Conservation (phyloP, 2,888 invertebrate species). For the Acutogordius australiensis region DNA sequence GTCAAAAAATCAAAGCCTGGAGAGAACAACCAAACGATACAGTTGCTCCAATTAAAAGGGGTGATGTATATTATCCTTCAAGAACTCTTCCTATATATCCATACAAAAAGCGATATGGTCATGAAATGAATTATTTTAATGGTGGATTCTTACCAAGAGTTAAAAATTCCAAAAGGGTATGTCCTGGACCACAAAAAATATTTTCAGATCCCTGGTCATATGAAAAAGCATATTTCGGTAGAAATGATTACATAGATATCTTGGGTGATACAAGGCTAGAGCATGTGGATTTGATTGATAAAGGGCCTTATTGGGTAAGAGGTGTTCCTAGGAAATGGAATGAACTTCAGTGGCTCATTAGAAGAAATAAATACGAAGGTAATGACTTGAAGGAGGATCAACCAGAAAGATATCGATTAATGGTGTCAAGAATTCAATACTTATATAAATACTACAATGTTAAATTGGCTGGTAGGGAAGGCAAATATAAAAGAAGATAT, state of each 20-base stretch:
- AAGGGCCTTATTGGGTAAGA: slow-evolving; percentile 10
- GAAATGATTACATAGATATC: slow-evolving; percentile 12
- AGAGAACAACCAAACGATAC: not conserved
- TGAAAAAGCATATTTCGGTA: not conserved
- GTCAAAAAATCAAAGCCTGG: not conserved
- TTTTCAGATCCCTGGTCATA: not conserved
- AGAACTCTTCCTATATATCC: not conserved
- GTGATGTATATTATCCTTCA: not conserved
- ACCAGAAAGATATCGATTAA: slow-evolving; percentile 4
- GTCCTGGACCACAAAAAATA: not conserved
- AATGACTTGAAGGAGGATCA: not conserved
- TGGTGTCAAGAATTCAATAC: not conserved
- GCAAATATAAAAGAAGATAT: not conserved
- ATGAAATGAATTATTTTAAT: slow-evolving; percentile 8
- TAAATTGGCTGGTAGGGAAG: slow-evolving; percentile 7
- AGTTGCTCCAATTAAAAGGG: not conserved
- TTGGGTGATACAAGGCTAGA: slow-evolving; percentile 12
- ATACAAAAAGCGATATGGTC: not conserved
- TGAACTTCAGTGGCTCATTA: slow-evolving; percentile 11
- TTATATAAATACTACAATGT: not conserved
- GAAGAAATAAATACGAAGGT: not conserved
- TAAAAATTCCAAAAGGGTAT: too few species aligned
- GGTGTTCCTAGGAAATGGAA: not conserved
- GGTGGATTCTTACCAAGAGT: not conserved
- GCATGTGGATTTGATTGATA: slow-evolving; percentile 11